Conservation (phyloP, 2,888 invertebrate genomes). For the Chorisops tibialis region DNA sequence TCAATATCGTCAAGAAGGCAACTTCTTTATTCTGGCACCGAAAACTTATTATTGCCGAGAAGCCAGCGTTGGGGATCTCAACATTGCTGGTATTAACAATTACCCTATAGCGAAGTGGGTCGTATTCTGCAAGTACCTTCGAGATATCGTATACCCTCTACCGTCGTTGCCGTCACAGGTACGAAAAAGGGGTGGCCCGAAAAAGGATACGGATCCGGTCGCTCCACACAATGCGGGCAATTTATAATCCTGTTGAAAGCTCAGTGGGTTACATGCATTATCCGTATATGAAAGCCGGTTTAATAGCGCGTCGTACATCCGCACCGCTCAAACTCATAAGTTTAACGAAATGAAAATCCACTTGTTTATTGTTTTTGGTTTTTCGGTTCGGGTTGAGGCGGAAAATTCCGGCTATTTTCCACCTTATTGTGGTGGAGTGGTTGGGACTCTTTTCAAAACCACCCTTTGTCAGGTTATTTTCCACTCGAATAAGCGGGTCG, state of each 20-base stretch:
- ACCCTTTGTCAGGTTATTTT: neutral
- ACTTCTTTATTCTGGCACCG: too few relatives aligned
- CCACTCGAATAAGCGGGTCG: neutral
- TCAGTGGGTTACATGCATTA: slow-evolving; percentile 16
- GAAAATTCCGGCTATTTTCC: slow-evolving; percentile 7
- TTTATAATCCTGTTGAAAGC: slow-evolving; percentile 17
- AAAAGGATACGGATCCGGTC: neutral
- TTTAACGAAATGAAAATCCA: neutral
- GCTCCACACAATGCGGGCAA: neutral
- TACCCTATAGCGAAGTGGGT: neutral
- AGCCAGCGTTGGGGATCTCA: too few relatives aligned
- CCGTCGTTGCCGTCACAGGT: too few relatives aligned
- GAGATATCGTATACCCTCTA: too few relatives aligned
- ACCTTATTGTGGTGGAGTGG: neutral
- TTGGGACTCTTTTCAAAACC: neutral
- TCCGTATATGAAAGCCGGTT: neutral
- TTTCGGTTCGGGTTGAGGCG: neutral
- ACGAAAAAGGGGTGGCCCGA: neutral
- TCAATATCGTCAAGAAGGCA: too few relatives aligned
- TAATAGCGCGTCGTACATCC: too few relatives aligned
- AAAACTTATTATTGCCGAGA: too few relatives aligned
- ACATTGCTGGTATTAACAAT: slow-evolving; percentile 1
- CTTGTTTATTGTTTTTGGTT: slow-evolving; percentile 17
- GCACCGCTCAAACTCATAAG: neutral
- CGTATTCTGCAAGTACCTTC: neutral